Evolutionary conservation across 1,140 invertebrate genomes (phyloP).

Genomic region (Chionoecetes opilio): DNA sequence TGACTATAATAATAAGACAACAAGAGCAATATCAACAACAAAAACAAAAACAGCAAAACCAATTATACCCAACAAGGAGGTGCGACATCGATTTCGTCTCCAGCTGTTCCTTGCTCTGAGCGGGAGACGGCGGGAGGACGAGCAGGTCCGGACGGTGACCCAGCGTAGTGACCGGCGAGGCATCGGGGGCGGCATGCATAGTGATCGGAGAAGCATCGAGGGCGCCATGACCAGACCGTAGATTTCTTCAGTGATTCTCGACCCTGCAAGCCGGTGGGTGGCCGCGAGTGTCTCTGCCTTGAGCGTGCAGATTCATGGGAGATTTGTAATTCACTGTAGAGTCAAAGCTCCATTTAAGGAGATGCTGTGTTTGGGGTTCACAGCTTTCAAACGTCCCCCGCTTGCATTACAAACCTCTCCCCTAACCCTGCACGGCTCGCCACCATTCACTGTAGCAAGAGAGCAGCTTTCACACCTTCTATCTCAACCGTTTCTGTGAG

Average conservation of each 20-base stretch:
- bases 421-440: slow-evolving; percentile 7
- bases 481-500: neutral
- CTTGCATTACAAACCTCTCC: slow-evolving; percentile 18
- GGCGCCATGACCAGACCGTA: no score
- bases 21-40: no score
- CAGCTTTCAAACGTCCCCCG: neutral
- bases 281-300: neutral
- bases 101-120: no score
- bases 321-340: slow-evolving; percentile 30
- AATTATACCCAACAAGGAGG: no score
- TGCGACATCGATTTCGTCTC: no score
- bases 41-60: no score
- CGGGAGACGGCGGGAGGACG: no score
- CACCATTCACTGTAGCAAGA: slow-evolving; percentile 5
- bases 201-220: no score
- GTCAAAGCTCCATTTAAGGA: neutral
- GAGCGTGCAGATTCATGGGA: neutral
- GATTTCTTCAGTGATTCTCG: neutral
- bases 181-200: no score
- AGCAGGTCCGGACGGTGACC: no score
- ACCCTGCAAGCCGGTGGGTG: slow-evolving; percentile 3
- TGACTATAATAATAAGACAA: no score
- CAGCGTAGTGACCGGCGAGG: no score
- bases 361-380: slow-evolving; percentile 17
- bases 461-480: neutral